Evolutionary conservation across 2,888 invertebrate species (phyloP), one percentile per base, ranked within the genome.

Genomic region (Nebria brevicollis): DNA sequence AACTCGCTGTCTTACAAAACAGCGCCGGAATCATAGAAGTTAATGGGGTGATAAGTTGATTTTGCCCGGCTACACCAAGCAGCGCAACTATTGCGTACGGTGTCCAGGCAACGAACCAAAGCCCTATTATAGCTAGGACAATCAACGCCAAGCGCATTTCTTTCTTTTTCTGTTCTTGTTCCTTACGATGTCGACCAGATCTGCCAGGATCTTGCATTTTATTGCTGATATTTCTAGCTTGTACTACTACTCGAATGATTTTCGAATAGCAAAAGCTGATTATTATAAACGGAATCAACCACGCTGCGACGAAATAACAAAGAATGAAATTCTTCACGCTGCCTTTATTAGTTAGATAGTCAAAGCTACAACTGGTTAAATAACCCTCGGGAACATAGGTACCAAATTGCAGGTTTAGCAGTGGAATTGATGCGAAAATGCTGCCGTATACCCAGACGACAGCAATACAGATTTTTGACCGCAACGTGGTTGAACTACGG

Each of bases 341-440:
- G 0, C 88, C 85, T 77, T 93, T 92, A n/a, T 92, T 91, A 0
- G 94, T 93, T 74, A 96, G 91, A 86, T 96, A 97, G 88, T 96
- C 96, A 87, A 95, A 96, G 86, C 96, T 95, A 89, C 96, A 97
- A 85, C 95, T 94, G 25, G 95, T 96, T 82, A 96, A 91, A 86
- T 93, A 95, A 1, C 95, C 96, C 88, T 96, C 96, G 6, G 96
- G 95, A 15, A 95, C 94, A 89, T 96, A 97, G 64, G 90, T 91
- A 26, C 94, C 94, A 84, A 95, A 91, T 8, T 95, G 95, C 70
- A 95, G 90, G 85, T 93, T 91, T 41, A 93, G 87, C 0, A 94
- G 92, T 0, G 96, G 96, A 77, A 95, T 91, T 5, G 92, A 87
- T 1, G 95, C 92, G 87, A 95, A 95, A 15, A 92, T 84, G 10